Base-by-base conservation (phyloP, 1,140 invertebrate genomes). In the Cyphomyrmex costatus region DNA sequence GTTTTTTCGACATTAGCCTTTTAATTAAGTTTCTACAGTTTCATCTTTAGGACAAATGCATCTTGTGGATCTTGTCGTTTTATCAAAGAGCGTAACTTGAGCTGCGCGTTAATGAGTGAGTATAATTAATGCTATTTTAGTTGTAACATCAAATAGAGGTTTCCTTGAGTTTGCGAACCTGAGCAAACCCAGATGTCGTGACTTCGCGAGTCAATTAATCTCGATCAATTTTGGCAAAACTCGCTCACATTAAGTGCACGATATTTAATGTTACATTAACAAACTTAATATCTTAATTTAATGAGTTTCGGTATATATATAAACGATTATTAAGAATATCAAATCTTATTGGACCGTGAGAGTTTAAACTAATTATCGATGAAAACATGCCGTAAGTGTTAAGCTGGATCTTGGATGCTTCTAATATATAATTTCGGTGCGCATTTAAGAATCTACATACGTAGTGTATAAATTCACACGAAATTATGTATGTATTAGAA, bases 41-140 rank as follows among this genome's bases (percentile, higher is more conserved):
- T 19, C 33, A 27, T 27, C 33, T 27, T 53, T 4, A 12, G 21
- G 8, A 58, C 49, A 30, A 58, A 56, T 30, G 33, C 65, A 27
- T 51, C 36, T 16, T 3, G 65, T 3, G 30, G 49, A 70, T 42
- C 21, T 36, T 56, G 30, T 61, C 66, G 36, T 21, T 66, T 82
- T 73, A 49, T 46, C 79, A 53, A 60, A 33, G 53, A n/a, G 24
- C 68, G 42, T 73, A 83, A 60, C 36, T 74, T 74, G 30, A 3
- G 53, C 53, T n/a, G 24, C 53, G 19, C 68, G 79, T 83, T 83
- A 83, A 83, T 61, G 68, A 83, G 68, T 61, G 24, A 61, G 53
- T 42, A 83, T 83, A 83, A 73, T 83, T 83, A 83, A 83, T 83
- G 68, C n/a, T 42, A 51, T 82, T 82, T 19, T 24, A 24, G 66